A percentile compares a stretch with the other conserved stretches of the same genome.
phyloP scores from a whole-genome alignment of 92 coral and sea anemone species.

The Chrysogorgia sp. region DNA sequence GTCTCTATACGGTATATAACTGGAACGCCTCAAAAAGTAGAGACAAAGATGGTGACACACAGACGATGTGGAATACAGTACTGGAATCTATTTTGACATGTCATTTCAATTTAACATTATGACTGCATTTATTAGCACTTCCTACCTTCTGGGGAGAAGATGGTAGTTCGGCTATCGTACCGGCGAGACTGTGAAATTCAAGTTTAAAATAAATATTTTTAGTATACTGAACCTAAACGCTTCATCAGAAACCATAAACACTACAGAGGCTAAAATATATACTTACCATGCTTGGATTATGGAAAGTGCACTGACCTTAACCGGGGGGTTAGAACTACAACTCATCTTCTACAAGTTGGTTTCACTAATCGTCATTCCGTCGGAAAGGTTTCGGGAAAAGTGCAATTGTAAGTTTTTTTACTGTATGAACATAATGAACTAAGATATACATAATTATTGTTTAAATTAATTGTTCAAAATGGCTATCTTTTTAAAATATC shows the following conservation, averaged over 20 bases:
- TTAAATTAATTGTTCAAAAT: too few relatives aligned
- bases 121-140: neutral
- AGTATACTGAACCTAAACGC: neutral
- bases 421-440: too few relatives aligned
- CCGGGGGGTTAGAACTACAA: neutral
- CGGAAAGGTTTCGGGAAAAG: too few relatives aligned
- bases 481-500: too few relatives aligned
- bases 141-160: slow-evolving; percentile 99
- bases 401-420: too few relatives aligned
- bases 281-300: slow-evolving; percentile 39
- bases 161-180: slow-evolving; percentile 96
- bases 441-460: too few relatives aligned
- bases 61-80: too few relatives aligned
- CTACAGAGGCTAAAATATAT: neutral
- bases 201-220: neutral
- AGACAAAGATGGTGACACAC: too few relatives aligned
- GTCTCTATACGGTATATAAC: too few relatives aligned
- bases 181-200: slow-evolving; percentile 78
- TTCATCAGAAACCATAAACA: neutral
- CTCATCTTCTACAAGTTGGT: neutral
- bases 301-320: neutral
- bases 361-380: too few relatives aligned
- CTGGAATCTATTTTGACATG: neutral
- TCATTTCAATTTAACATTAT: too few relatives aligned
- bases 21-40: too few relatives aligned